Percentiles rank a stretch among this genome's conserved stretches.
Conservation (phyloP, 2,113 vertebrate genomes). For the Caranx ignobilis region DNA sequence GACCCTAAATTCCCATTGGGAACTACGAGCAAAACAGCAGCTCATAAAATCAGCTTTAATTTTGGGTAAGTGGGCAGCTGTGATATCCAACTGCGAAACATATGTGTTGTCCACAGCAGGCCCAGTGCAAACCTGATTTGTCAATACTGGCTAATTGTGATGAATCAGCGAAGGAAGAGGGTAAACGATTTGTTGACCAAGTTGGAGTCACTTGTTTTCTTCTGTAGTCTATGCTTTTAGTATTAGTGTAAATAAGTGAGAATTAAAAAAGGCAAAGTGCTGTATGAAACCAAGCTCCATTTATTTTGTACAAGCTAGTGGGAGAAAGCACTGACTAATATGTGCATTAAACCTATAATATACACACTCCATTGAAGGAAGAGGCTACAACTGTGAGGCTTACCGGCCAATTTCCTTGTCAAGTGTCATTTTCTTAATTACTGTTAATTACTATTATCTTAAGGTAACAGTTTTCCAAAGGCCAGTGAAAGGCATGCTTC, state of each 20-base stretch:
- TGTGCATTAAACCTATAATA: constrained; percentile 13
- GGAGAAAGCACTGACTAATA: not conserved
- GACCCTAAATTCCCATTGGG: constrained; percentile 40
- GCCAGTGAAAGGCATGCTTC: not conserved
- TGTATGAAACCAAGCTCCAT: not conserved
- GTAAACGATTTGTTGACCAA: constrained; percentile 9
- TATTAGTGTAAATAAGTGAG: not conserved
- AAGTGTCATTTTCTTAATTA: constrained; percentile 35
- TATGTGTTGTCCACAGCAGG: constrained; percentile 42
- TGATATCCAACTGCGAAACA: constrained; percentile 56
- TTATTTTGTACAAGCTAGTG: not conserved
- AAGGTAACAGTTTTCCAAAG: constrained; percentile 17
- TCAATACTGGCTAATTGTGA: constrained; percentile 46
- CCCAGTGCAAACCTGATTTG: constrained; percentile 35
- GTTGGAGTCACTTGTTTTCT: not conserved
- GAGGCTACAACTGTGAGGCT: not conserved
- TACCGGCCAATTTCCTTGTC: constrained; percentile 31
- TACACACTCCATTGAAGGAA: not conserved
- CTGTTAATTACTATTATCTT: constrained; percentile 39
- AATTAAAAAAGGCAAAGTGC: not conserved
- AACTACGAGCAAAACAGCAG: constrained; percentile 41
- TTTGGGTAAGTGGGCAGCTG: constrained; percentile 56
- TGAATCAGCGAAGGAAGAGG: constrained; percentile 46
- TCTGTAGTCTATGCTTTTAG: not conserved
- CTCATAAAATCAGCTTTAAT: constrained; percentile 59